Percentiles rank a stretch among this genome's conserved stretches.
These are phyloP conservation scores for Ochotona curzoniae DNA, from an alignment of 2,113 vertebrate species.

Conservation along the genomic window DNA sequence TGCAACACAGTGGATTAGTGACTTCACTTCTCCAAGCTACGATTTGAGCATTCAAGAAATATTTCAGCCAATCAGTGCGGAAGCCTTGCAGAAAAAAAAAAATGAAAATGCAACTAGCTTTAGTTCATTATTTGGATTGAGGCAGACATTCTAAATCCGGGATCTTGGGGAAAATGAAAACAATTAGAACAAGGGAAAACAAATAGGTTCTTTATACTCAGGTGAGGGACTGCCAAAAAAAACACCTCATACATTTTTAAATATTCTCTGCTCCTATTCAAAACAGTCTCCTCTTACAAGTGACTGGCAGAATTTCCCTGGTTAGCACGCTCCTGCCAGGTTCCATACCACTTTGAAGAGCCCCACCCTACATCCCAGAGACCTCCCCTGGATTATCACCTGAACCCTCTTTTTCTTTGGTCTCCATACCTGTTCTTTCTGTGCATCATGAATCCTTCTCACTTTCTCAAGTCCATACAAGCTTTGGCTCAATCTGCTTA, in stretches of 20 bases:
- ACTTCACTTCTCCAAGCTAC: constrained; percentile 61
- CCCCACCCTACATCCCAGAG: neutral
- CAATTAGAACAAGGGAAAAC: constrained; percentile 67
- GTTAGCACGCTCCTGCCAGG: neutral
- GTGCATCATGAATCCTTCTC: neutral
- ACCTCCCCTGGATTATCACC: neutral
- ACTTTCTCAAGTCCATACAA: neutral
- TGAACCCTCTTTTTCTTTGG: neutral
- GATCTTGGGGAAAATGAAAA: constrained; percentile 61
- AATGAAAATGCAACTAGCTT: neutral
- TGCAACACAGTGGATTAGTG: constrained; percentile 16
- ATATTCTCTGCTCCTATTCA: neutral
- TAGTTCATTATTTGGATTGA: constrained; percentile 58
- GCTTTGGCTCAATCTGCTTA: neutral
- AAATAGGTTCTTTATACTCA: constrained; percentile 56
- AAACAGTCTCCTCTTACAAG: neutral
- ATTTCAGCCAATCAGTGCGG: constrained; percentile 20
- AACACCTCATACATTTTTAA: constrained; percentile 69
- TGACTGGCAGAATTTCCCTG: neutral
- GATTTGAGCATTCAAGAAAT: constrained; percentile 50
- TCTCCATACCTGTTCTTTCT: neutral
- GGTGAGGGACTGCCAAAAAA: constrained; percentile 54
- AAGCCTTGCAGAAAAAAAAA: constrained; percentile 48
- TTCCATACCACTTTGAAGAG: neutral
- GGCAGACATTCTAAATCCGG: constrained; percentile 54